A percentile compares a stretch with the other conserved stretches of the same genome.
Evolutionary conservation across 2,888 invertebrate genomes (phyloP).

Genomic region (Zeuzera pyrina): DNA sequence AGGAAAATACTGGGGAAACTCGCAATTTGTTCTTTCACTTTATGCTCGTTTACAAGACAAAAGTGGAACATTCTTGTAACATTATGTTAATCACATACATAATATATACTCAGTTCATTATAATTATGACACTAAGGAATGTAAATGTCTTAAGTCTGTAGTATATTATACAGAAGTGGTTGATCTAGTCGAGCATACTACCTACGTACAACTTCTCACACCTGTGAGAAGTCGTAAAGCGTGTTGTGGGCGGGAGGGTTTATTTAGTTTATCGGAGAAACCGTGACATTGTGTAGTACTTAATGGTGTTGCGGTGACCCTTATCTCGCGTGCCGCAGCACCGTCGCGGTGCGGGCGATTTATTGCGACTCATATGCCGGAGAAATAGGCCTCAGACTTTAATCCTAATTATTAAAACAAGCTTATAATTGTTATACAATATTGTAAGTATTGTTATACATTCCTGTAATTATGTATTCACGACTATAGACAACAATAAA

Average conservation of each 20-base stretch:
- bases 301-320: constrained; percentile 55
- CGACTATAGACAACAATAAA: too few relatives aligned
- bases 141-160: constrained; percentile 1
- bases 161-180: too few relatives aligned
- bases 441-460: too few relatives aligned
- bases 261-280: constrained; percentile 35
- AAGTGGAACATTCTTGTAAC: constrained; percentile 71
- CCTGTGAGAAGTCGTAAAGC: constrained; percentile 37
- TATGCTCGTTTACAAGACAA: constrained; percentile 74
- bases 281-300: constrained; percentile 44
- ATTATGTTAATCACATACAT: constrained; percentile 69
- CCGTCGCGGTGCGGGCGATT: constrained; percentile 47
- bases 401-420: constrained; percentile 42
- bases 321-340: constrained; percentile 53
- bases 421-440: constrained; percentile 8
- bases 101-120: constrained; percentile 50
- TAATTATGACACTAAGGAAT: constrained; percentile 23
- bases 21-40: constrained; percentile 74
- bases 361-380: constrained; percentile 45
- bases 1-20: constrained; percentile 73
- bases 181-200: constrained; percentile 24
- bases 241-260: constrained; percentile 25
- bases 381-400: constrained; percentile 34
- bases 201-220: too few relatives aligned
- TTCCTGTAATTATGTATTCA: too few relatives aligned